Base-by-base conservation (phyloP, 2,888 invertebrate species). In the Thyatira batis region DNA sequence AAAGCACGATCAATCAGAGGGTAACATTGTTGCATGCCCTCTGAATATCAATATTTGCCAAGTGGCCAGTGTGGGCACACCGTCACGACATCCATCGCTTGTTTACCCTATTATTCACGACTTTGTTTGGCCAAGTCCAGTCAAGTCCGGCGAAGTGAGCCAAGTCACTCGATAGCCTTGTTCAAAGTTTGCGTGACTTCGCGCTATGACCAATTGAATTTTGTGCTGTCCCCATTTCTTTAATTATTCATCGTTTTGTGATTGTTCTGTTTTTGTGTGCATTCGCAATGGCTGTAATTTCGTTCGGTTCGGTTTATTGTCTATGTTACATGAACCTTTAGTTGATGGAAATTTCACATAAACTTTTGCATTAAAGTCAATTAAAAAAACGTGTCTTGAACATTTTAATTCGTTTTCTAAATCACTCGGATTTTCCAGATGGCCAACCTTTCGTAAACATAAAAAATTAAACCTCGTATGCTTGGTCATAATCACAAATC, bases 1-100 rank as follows among this genome's bases (percentile, higher is more conserved):
- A 80, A 75, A 67, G 75, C 73, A 66, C 85, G 82, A 90, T 91
- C 91, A 91, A 91, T 91, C 91, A 90, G 86, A 87, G 85, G 84
- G 81, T 78, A 75, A 77, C 79, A 82, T 83, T 83, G 83, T 81
- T 82, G 71, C 71, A 71, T 78, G 74, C 76, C 76, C 70, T 60
- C 17, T 39, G 9, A 63, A 66, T 63, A 84, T 84, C 83, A 92
- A 92, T 91, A 89, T 92, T 92, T 82, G 80, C 84, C 69, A 55
- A 72, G 71, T 64, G 76, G 67, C 71, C 75, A 71, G 54, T 71
- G 71, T 64, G 76, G 67, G 71, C 75, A 71, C 69, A 69, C 76
- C 71, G 82, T 80, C 89, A 87, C 87, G 84, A 82, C 83, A 84
- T 82, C 69, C 43, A 56, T 56, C 52, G 25, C 39, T 39, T 89